phyloP scores from a whole-genome alignment of 2,888 invertebrate genomes.

The Pristionchus maxplancki region DNA sequence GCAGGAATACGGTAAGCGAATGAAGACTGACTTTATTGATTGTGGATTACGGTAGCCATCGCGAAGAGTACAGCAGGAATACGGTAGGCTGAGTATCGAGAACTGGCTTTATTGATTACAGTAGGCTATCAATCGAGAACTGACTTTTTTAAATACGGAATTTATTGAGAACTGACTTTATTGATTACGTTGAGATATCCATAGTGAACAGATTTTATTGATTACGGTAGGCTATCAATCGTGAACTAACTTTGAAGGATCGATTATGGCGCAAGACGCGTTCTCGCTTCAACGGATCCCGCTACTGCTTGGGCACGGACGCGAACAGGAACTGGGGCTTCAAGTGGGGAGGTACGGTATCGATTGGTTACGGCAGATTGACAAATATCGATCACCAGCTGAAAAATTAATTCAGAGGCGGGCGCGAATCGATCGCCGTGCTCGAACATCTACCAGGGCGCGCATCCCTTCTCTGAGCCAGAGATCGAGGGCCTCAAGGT shows the following conservation, averaged over 20 bases:
- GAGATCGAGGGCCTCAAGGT: conserved; percentile 65
- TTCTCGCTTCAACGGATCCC: conserved; percentile 68
- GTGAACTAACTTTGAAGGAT: conserved; percentile 61
- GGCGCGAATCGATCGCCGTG: conserved; percentile 74
- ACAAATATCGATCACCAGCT: too few relatives aligned
- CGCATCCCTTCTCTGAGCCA: conserved; percentile 68
- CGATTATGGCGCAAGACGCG: conserved; percentile 77
- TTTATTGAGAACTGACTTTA: too few relatives aligned
- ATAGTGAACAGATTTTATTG: neutral
- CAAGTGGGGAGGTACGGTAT: conserved; percentile 69
- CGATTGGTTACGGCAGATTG: neutral
- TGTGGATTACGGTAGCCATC: too few relatives aligned
- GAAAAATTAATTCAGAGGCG: conserved; percentile 58
- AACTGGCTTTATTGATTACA: neutral
- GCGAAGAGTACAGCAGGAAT: neutral
- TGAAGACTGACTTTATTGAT: neutral
- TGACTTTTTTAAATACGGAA: too few relatives aligned
- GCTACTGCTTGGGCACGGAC: conserved; percentile 76
- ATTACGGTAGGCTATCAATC: neutral
- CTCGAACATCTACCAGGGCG: conserved; percentile 74
- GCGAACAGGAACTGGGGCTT: conserved; percentile 77
- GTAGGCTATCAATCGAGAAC: neutral
- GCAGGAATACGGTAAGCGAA: conserved; percentile 60
- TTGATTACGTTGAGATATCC: too few relatives aligned
- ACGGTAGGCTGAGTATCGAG: neutral